A percentile compares a stretch with the other conserved stretches of the same genome.
Evolutionary conservation across 1,140 invertebrate species (phyloP).

Genomic region (Philaenus spumarius): DNA sequence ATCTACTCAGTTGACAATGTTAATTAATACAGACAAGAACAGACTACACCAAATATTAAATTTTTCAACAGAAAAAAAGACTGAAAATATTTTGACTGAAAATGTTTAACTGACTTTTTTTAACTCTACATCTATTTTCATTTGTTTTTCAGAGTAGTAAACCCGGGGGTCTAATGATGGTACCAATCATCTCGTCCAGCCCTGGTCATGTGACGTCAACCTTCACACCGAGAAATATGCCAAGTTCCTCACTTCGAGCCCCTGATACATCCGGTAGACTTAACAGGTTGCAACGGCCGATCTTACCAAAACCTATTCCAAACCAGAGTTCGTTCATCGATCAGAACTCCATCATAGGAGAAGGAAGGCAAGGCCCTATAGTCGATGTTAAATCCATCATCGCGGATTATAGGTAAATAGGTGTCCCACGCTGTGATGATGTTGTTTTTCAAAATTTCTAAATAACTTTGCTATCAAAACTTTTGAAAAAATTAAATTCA

Average conservation of each 20-base stretch:
- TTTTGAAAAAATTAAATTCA: no score
- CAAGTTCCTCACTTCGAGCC: not conserved
- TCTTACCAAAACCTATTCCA: slow-evolving; percentile 35
- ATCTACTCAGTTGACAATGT: no score
- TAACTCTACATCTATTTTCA: no score
- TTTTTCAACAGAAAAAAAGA: no score
- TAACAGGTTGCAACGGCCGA: slow-evolving; percentile 30
- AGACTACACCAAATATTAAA: no score
- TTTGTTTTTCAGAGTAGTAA: no score
- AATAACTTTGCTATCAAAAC: no score
- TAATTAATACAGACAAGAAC: no score
- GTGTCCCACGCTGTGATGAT: no score
- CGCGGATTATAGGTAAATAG: slow-evolving; percentile 53
- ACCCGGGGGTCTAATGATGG: slow-evolving; percentile 25
- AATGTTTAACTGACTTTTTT: no score
- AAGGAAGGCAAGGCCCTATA: slow-evolving; percentile 64
- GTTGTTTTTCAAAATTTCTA: no score
- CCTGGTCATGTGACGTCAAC: slow-evolving; percentile 12
- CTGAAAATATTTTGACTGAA: no score
- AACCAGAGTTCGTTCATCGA: slow-evolving; percentile 5
- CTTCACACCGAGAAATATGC: not conserved
- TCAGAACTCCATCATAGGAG: slow-evolving; percentile 44
- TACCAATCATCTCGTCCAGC: slow-evolving; percentile 29
- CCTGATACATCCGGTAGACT: slow-evolving; percentile 10
- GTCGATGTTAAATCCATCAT: slow-evolving; percentile 77